phyloP scores from a whole-genome alignment of 2,797 vertebrate species.

The Eremophila alpestris region DNA sequence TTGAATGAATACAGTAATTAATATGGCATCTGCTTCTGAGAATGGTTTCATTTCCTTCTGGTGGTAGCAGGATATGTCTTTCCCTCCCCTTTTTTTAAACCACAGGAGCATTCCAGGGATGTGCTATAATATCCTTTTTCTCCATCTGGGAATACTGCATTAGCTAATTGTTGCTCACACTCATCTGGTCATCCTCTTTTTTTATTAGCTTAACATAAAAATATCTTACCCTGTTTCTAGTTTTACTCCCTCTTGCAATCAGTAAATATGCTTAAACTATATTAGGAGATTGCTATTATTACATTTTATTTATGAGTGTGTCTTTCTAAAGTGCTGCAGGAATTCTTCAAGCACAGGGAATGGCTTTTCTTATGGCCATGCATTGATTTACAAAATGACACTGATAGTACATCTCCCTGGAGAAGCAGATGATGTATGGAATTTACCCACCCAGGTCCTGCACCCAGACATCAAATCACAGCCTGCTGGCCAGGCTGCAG shows the following conservation, averaged over 20 bases:
- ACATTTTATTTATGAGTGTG: neutral
- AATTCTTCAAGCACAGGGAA: neutral
- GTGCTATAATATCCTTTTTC: constrained; percentile 57
- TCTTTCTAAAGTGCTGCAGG: constrained; percentile 13
- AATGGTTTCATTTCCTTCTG: constrained; percentile 47
- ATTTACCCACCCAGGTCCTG: neutral
- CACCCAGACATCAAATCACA: neutral
- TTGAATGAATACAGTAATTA: neutral
- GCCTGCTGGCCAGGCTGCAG: neutral
- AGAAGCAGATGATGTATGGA: constrained; percentile 13
- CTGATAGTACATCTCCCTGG: neutral
- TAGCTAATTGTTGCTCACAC: neutral
- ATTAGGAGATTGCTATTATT: neutral
- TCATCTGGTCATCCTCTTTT: neutral
- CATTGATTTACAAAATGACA: constrained; percentile 1
- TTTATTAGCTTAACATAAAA: neutral
- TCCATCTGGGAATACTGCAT: constrained; percentile 37
- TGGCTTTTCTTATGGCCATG: neutral
- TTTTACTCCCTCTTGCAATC: neutral
- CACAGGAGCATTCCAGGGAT: constrained; percentile 43
- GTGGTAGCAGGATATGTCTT: neutral
- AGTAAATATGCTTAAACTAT: neutral
- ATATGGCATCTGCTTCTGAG: neutral
- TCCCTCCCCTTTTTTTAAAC: neutral
- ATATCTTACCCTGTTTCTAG: neutral